These are phyloP conservation scores for Orussus abietinus DNA, from an alignment of 1,140 invertebrate species.

Conservation along the genomic window DNA sequence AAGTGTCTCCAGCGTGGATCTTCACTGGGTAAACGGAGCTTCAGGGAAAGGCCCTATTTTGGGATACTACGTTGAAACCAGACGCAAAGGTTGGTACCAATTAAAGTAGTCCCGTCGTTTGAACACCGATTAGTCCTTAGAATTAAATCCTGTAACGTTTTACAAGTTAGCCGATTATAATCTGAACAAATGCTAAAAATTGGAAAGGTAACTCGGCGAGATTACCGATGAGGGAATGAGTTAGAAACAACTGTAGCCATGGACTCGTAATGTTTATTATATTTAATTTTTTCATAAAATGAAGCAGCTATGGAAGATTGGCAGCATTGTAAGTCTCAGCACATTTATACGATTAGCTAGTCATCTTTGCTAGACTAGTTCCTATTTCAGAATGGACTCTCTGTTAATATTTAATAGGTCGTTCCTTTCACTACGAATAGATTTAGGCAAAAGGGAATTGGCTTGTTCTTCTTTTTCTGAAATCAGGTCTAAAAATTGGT, in stretches of 20 bases:
- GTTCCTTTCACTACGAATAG: too few species aligned
- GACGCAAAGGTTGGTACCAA: constrained; percentile 70
- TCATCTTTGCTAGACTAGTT: too few species aligned
- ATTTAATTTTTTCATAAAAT: constrained; percentile 43
- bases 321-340: constrained; percentile 66
- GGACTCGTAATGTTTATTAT: constrained; percentile 14
- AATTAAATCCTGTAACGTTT: too few species aligned
- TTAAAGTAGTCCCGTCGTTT: too few species aligned
- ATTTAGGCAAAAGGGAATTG: too few species aligned
- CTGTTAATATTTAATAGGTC: too few species aligned
- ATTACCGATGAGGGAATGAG: too few species aligned
- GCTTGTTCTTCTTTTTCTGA: too few species aligned
- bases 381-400: too few species aligned
- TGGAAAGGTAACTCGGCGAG: not conserved
- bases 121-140: not conserved
- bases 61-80: constrained; percentile 90
- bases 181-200: not conserved
- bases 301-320: constrained; percentile 66
- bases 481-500: too few species aligned
- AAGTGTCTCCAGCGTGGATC: constrained; percentile 77
- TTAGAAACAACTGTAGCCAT: constrained; percentile 2
- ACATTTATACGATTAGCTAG: constrained; percentile 8
- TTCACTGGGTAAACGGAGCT: constrained; percentile 84
- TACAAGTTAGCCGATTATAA: too few species aligned
- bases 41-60: constrained; percentile 81